Percentiles rank a stretch among this genome's conserved stretches.
Conservation (phyloP, 92 coral and sea anemone species). For the Epizoanthus rinbou region DNA sequence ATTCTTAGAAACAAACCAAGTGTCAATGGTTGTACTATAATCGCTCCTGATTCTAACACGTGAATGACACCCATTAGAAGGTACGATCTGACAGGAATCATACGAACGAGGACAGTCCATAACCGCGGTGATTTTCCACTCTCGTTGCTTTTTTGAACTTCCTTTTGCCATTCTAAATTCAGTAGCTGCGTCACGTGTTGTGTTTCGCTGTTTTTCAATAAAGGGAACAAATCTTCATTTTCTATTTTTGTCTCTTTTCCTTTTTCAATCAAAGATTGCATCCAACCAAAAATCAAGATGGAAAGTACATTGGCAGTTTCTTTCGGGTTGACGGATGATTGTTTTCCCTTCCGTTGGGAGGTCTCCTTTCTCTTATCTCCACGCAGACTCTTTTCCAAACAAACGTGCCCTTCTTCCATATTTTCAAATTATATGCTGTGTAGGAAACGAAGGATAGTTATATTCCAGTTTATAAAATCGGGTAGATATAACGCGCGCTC, state of each 20-base stretch:
- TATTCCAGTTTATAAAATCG: too few species aligned
- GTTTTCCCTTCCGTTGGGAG: too few species aligned
- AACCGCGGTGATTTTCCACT: not conserved
- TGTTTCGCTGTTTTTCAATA: not conserved
- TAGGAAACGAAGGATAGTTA: too few species aligned
- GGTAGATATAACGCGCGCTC: too few species aligned
- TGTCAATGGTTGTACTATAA: not conserved
- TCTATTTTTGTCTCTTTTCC: not conserved
- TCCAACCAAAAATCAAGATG: not conserved
- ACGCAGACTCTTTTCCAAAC: too few species aligned
- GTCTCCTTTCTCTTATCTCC: too few species aligned
- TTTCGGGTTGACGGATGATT: not conserved
- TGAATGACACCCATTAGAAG: not conserved
- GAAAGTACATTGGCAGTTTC: not conserved
- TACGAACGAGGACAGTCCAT: not conserved
- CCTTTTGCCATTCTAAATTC: not conserved
- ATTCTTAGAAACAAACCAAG: not conserved
- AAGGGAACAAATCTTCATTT: not conserved
- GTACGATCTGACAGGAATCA: slow-evolving; percentile 1
- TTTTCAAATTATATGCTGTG: too few species aligned
- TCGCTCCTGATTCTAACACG: not conserved
- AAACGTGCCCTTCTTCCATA: too few species aligned
- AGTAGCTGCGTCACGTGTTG: not conserved
- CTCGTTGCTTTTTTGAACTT: not conserved
- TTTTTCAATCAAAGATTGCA: not conserved